These are phyloP conservation scores for Callaeas wilsoni DNA, from an alignment of 2,113 vertebrate genomes.

Conservation along the genomic window DNA sequence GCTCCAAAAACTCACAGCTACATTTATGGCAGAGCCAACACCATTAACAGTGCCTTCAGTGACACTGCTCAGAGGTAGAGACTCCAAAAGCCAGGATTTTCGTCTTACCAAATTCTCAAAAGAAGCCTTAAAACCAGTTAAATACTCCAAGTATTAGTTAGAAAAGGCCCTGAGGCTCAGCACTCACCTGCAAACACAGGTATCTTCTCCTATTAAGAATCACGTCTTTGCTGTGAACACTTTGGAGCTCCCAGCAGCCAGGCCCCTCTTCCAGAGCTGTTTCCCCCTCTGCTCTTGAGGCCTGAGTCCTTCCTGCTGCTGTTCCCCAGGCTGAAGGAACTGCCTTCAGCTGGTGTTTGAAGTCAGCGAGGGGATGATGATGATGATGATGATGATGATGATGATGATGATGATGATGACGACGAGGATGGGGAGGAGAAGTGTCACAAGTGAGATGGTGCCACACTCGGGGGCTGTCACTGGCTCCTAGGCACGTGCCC, in stretches of 20 bases:
- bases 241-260: not conserved
- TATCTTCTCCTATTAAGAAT: rapidly evolving
- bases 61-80: rapidly evolving
- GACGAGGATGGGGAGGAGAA: not conserved
- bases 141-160: rapidly evolving
- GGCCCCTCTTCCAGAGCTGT: rapidly evolving
- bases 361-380: not conserved
- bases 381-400: not conserved
- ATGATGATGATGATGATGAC: not conserved
- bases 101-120: not conserved
- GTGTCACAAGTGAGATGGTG: not conserved
- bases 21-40: not conserved
- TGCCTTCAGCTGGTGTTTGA: not conserved
- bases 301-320: not conserved
- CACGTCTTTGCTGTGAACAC: rapidly evolving
- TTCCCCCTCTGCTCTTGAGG: not conserved
- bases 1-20: not conserved
- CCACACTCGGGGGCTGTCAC: rapidly evolving
- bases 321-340: not conserved
- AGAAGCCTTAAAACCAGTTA: not conserved
- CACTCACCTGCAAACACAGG: not conserved
- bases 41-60: not conserved
- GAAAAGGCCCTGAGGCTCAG: not conserved
- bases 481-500: not conserved
- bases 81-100: not conserved